Evolutionary conservation across 2,888 invertebrate species (phyloP).

Genomic region (Leptinotarsa rubiginosa): DNA sequence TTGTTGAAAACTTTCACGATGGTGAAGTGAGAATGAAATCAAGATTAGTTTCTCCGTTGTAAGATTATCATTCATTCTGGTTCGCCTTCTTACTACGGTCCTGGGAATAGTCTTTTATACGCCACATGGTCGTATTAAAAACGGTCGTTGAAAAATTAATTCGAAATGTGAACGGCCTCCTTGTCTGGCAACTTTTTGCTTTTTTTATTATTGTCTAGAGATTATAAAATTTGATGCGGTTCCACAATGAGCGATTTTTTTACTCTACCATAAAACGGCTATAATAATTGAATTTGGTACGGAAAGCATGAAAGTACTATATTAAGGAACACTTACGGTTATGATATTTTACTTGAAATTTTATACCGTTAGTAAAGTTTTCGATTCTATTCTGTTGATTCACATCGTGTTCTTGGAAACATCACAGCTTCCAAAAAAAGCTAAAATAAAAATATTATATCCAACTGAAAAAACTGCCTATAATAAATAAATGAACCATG

Average conservation of each 20-base stretch:
- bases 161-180: slow-evolving; percentile 15
- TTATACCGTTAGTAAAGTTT: background rate
- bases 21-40: no score
- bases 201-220: slow-evolving; percentile 19
- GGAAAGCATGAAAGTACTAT: slow-evolving; percentile 10
- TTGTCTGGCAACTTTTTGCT: slow-evolving; percentile 17
- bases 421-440: no score
- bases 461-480: no score
- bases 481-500: no score
- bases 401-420: background rate
- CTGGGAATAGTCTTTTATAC: background rate
- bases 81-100: slow-evolving; percentile 9
- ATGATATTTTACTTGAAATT: background rate
- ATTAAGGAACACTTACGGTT: slow-evolving; percentile 2
- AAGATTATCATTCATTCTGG: background rate
- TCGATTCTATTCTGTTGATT: background rate
- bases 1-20: no score
- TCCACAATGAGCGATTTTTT: slow-evolving; percentile 25
- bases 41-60: no score
- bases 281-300: slow-evolving; percentile 22
- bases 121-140: slow-evolving; percentile 15
- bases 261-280: background rate
- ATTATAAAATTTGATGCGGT: slow-evolving; percentile 27
- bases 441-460: no score
- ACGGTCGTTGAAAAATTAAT: slow-evolving; percentile 14